Evolutionary conservation across 2,797 vertebrate genomes (phyloP).

Genomic region (Moxostoma hubbsi): DNA sequence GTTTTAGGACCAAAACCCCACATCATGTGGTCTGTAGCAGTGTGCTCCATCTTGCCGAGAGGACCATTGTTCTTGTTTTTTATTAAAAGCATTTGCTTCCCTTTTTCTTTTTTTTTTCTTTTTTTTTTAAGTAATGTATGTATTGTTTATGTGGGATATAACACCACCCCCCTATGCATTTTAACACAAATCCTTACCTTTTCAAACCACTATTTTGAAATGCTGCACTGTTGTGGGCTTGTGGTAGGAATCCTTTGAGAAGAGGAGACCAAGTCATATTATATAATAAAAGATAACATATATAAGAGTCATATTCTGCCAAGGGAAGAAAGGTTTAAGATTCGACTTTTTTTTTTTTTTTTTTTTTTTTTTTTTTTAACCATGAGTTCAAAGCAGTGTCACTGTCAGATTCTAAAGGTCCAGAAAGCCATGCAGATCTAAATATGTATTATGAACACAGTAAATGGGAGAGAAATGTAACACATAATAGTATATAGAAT

Average conservation of each 20-base stretch:
- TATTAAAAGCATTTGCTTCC: slow-evolving; percentile 27
- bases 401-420: slow-evolving; percentile 33
- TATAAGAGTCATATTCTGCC: slow-evolving; percentile 11
- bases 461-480: slow-evolving; percentile 41
- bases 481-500: slow-evolving; percentile 38
- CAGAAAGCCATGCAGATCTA: slow-evolving; percentile 32
- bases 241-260: slow-evolving; percentile 24
- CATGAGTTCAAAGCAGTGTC: slow-evolving; percentile 9
- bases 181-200: slow-evolving; percentile 24
- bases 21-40: slow-evolving; percentile 22
- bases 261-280: slow-evolving; percentile 5
- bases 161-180: slow-evolving; percentile 5
- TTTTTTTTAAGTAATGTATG: slow-evolving; percentile 27
- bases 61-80: slow-evolving; percentile 1
- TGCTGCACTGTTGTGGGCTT: slow-evolving; percentile 46
- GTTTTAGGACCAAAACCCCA: slow-evolving; percentile 53
- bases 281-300: too few species aligned
- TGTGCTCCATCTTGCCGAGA: slow-evolving; percentile 12
- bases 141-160: slow-evolving; percentile 26
- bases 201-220: slow-evolving; percentile 52
- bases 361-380: neutral
- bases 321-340: slow-evolving; percentile 20
- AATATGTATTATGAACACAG: slow-evolving; percentile 39
- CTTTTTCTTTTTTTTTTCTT: slow-evolving; percentile 4
- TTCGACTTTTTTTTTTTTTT: neutral